phyloP scores from a whole-genome alignment of 2,113 vertebrate genomes.

The Hemichromis elongatus region DNA sequence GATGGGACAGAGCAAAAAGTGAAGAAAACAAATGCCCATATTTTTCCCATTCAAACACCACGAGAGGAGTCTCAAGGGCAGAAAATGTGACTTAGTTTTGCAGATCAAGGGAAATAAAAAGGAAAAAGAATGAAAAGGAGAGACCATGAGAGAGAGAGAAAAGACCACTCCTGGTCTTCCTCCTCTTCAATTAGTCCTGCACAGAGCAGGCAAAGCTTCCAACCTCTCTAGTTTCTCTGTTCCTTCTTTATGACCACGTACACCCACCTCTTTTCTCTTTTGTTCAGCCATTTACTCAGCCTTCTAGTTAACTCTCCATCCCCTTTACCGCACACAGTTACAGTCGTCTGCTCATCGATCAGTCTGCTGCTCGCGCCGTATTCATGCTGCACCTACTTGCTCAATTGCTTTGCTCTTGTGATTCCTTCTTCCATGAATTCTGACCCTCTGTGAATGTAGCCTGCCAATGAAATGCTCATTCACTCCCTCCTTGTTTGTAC shows the following conservation, averaged over 20 bases:
- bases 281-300: slow-evolving; percentile 57
- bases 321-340: slow-evolving; percentile 21
- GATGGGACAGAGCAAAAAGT: neutral
- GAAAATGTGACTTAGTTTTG: slow-evolving; percentile 63
- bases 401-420: slow-evolving; percentile 50
- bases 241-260: slow-evolving; percentile 36
- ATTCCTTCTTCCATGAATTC: slow-evolving; percentile 56
- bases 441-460: slow-evolving; percentile 65
- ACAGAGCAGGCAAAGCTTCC: slow-evolving; percentile 48
- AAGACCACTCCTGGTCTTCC: slow-evolving; percentile 53
- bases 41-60: slow-evolving; percentile 44
- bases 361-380: slow-evolving; percentile 25
- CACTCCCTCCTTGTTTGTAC: slow-evolving; percentile 39
- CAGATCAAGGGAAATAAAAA: slow-evolving; percentile 49
- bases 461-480: slow-evolving; percentile 62
- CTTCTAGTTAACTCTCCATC: slow-evolving; percentile 61
- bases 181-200: slow-evolving; percentile 59
- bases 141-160: slow-evolving; percentile 50
- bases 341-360: slow-evolving; percentile 50
- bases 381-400: slow-evolving; percentile 39
- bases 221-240: slow-evolving; percentile 42
- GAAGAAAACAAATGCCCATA: neutral
- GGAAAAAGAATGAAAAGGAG: slow-evolving; percentile 25
- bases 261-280: slow-evolving; percentile 17
- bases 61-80: slow-evolving; percentile 68